phyloP scores from a whole-genome alignment of 2,888 invertebrate species.

The Caenorhabditis becei region DNA sequence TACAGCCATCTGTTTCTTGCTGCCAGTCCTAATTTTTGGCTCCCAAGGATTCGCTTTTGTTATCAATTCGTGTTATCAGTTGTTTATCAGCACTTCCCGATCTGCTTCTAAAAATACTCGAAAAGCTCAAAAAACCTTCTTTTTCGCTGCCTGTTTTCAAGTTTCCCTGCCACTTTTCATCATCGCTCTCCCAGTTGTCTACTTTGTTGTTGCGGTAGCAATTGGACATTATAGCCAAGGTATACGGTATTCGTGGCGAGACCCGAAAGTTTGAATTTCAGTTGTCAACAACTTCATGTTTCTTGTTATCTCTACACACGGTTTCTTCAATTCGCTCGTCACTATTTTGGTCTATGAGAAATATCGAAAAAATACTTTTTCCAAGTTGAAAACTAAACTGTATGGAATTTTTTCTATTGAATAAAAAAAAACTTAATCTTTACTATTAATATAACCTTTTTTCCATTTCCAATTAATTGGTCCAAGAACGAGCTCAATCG shows the following conservation, averaged over 20 bases:
- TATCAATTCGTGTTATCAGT: not conserved
- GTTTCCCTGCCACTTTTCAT: not conserved
- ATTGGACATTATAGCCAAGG: not conserved
- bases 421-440: no score
- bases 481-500: no score
- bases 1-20: no score
- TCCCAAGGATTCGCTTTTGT: not conserved
- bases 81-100: not conserved
- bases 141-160: not conserved
- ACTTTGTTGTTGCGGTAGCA: not conserved
- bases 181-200: not conserved
- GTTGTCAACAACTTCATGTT: not conserved
- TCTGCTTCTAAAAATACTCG: not conserved
- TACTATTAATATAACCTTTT: no score
- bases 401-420: no score
- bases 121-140: not conserved
- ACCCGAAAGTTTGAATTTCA: not conserved
- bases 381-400: no score
- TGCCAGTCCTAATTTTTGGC: not conserved
- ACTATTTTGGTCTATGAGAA: not conserved
- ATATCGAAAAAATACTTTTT: not conserved
- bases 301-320: not conserved
- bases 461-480: no score
- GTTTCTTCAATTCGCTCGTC: not conserved
- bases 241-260: not conserved